These are phyloP conservation scores for Taenioides sp. DNA, from an alignment of 2,797 vertebrate species.

Conservation along the genomic window DNA sequence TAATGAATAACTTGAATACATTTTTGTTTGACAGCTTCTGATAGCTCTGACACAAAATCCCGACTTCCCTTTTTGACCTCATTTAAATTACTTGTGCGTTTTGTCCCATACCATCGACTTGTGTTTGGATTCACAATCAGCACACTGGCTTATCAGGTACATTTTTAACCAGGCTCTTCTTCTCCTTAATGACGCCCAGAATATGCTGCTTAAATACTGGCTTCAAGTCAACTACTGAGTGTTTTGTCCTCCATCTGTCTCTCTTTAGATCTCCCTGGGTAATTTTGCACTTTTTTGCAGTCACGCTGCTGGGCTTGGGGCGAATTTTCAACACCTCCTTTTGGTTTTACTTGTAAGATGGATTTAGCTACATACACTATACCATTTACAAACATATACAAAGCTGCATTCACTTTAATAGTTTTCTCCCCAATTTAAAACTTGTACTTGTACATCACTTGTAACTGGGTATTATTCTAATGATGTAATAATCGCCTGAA, in stretches of 20 bases:
- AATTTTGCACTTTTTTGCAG: constrained; percentile 81
- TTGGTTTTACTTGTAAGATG: constrained; percentile 75
- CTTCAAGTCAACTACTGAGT: neutral
- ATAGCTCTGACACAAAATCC: constrained; percentile 28
- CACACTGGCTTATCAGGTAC: constrained; percentile 76
- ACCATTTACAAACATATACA: neutral
- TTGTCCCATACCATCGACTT: constrained; percentile 67
- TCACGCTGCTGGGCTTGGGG: constrained; percentile 68
- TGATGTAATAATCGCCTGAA: too few species aligned
- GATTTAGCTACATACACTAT: neutral
- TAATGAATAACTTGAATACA: neutral
- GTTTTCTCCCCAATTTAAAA: too few species aligned
- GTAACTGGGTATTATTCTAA: too few species aligned
- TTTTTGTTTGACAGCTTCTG: constrained; percentile 36
- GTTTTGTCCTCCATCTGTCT: constrained; percentile 23
- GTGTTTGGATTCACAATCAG: constrained; percentile 74
- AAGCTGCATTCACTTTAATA: too few species aligned
- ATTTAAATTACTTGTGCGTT: constrained; percentile 63
- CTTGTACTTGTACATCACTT: too few species aligned
- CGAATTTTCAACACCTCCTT: constrained; percentile 75
- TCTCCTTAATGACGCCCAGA: neutral
- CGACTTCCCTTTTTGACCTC: constrained; percentile 54
- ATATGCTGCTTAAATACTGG: neutral
- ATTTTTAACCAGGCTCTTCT: neutral
- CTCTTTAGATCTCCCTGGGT: constrained; percentile 73